Conservation (phyloP, 2,888 invertebrate genomes). For the Gisinianus flammeolus region DNA sequence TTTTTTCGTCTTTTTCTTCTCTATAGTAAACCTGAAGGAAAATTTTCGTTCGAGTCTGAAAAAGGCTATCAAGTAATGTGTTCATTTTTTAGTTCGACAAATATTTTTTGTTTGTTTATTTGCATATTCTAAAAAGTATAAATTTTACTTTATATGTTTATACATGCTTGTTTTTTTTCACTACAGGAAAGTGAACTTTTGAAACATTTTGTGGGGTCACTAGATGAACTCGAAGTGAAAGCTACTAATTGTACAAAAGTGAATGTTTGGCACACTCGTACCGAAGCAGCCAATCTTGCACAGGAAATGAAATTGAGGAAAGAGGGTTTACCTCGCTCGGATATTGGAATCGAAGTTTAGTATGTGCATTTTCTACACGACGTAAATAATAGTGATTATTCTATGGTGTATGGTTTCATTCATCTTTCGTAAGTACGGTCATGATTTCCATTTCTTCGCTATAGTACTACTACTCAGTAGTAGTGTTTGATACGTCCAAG, state of each 20-base stretch:
- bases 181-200: conserved; percentile 64
- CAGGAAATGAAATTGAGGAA: conserved; percentile 70
- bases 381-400: background rate
- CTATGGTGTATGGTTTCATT: background rate
- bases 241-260: conserved; percentile 88
- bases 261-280: conserved; percentile 98
- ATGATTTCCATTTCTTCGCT: background rate
- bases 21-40: conserved; percentile 73
- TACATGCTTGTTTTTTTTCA: no score
- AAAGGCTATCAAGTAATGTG: conserved; percentile 79
- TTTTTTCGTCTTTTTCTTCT: no score
- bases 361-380: background rate
- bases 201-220: conserved; percentile 52
- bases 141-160: no score
- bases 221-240: conserved; percentile 83
- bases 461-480: background rate
- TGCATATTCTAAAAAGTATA: no score
- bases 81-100: no score
- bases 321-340: conserved; percentile 65
- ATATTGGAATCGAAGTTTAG: conserved; percentile 69
- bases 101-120: no score
- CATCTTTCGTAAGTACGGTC: background rate
- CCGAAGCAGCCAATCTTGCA: conserved; percentile 81
- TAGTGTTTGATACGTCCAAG: background rate
- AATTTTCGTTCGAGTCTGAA: conserved; percentile 82